A percentile compares a stretch with the other conserved stretches of the same genome.
Evolutionary conservation across 2,888 invertebrate species (phyloP).

Genomic region (Drosophila mettleri): DNA sequence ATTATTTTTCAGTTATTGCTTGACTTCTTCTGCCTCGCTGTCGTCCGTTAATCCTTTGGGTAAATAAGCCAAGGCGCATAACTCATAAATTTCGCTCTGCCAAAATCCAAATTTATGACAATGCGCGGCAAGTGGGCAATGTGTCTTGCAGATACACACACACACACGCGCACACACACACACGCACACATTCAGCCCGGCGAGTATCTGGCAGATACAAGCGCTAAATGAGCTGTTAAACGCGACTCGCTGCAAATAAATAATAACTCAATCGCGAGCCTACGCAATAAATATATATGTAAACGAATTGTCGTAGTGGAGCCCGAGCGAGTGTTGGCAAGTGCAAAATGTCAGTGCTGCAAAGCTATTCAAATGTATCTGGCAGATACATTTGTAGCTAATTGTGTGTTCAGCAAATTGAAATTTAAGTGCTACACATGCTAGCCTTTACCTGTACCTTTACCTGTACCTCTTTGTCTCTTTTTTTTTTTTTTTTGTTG

Average conservation of each 20-base stretch:
- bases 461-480: not conserved
- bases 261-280: constrained; percentile 74
- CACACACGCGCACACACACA: constrained; percentile 14
- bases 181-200: no score
- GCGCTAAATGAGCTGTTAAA: constrained; percentile 77
- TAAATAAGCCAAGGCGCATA: constrained; percentile 66
- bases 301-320: no score
- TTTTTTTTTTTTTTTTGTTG: constrained; percentile 4
- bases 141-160: constrained; percentile 34
- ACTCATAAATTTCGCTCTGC: constrained; percentile 73
- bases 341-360: constrained; percentile 13
- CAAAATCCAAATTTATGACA: constrained; percentile 72
- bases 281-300: constrained; percentile 36
- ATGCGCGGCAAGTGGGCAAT: constrained; percentile 43
- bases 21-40: constrained; percentile 1
- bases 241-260: constrained; percentile 55
- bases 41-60: constrained; percentile 67
- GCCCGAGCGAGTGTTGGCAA: not conserved
- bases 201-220: constrained; percentile 43
- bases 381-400: constrained; percentile 18
- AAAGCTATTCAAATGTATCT: constrained; percentile 24
- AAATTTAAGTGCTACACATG: constrained; percentile 75
- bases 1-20: constrained; percentile 40
- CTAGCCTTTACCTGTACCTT: constrained; percentile 14
- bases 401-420: constrained; percentile 55